Percentiles rank a stretch among this genome's conserved stretches.
These are phyloP conservation scores for Euzophera pinguis DNA, from an alignment of 2,888 invertebrate genomes.

Conservation along the genomic window DNA sequence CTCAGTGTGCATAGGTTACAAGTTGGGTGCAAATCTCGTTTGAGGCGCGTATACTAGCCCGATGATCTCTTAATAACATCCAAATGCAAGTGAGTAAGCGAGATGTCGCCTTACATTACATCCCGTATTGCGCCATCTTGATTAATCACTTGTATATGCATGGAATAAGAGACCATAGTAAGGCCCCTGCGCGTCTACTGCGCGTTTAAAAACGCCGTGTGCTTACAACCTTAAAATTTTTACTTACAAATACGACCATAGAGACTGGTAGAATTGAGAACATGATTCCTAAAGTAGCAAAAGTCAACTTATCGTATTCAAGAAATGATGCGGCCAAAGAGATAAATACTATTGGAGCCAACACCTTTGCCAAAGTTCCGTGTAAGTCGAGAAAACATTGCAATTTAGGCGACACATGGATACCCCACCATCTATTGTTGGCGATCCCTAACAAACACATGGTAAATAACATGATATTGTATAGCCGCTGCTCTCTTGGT, in stretches of 20 bases:
- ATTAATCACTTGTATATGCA: no score
- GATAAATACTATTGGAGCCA: background rate
- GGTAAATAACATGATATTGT: background rate
- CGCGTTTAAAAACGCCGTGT: no score
- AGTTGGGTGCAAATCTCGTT: no score
- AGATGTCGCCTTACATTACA: no score
- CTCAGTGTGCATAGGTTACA: no score
- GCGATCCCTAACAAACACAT: background rate
- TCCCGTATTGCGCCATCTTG: no score
- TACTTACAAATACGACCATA: conserved; percentile 1
- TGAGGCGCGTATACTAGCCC: no score
- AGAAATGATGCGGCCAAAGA: background rate
- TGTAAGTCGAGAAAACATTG: background rate
- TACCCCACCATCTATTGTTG: background rate
- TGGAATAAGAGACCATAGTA: no score
- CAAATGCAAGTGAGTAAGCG: no score
- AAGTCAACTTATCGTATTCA: conserved; percentile 1
- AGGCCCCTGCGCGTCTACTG: no score
- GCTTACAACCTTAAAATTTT: no score
- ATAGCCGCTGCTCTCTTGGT: background rate
- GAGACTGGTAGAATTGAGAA: background rate
- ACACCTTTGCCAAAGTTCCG: background rate
- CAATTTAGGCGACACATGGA: background rate
- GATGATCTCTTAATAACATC: no score
- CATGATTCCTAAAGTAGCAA: conserved; percentile 9